Base-by-base conservation (phyloP, 2,888 invertebrate genomes). In the Lithophane ornitopus region DNA sequence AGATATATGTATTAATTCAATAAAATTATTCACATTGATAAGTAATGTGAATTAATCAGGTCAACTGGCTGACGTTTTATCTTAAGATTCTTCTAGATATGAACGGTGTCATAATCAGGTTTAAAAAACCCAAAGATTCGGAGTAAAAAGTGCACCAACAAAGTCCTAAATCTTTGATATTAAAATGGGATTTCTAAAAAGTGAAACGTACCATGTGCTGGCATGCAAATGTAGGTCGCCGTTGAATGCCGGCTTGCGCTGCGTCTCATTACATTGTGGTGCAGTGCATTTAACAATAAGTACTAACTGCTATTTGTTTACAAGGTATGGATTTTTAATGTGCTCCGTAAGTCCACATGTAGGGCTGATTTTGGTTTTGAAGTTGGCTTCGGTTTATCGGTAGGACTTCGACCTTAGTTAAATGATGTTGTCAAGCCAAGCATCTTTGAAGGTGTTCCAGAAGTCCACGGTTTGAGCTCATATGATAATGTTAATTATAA, bases 181-280 rank as follows among this genome's bases (percentile, higher is more conserved):
- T 70, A 78, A 78, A 84, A 87, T 84, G 74, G 81, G 78, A 78
- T 86, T 88, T 88, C 88, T 87, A 86, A 83, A 83, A 85, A 83
- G 86, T 84, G 88, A 86, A 86, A 82, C 82, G 84, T 78, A 58
- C 69, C 63, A 70, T 72, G 70, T 70, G 69, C 73, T 70, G 69
- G 67, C 77, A 82, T 82, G 82, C 76, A 80, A 82, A 88, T 82
- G 81, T 87, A 77, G 87, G 87, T 87, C 88, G 61, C 76, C 78
- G 82, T 81, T 71, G 74, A 81, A 67, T 67, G 76, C 61, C 52
- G 70, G 70, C 70, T 75, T 52, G 67, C 63, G 65, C 76, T 76
- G 73, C 61, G 74, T 76, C 76, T 85, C 75, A 78, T 80, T 85
- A 77, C 85, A 80, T 68, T 76, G 75, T 80, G 75, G 69, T 73